Conservation (phyloP, 2,797 vertebrate genomes). For the Anableps anableps region DNA sequence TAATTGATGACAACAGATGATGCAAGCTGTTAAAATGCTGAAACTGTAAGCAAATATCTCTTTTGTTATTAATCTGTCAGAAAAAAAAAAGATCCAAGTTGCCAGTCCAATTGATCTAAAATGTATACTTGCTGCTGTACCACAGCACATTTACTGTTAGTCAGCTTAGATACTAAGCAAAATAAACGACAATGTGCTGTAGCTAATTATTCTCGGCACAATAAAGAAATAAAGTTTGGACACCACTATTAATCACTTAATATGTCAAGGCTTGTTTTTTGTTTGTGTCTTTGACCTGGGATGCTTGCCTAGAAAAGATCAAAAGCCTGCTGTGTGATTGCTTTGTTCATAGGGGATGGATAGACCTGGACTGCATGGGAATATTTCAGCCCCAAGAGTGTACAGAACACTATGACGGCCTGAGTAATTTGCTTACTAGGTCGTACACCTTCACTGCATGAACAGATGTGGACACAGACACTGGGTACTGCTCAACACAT, state of each 20-base stretch:
- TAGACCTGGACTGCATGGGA: neutral
- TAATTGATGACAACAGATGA: neutral
- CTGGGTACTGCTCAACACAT: neutral
- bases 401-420: neutral
- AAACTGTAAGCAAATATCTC: neutral
- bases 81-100: neutral
- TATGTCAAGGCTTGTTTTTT: neutral
- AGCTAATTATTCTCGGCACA: neutral
- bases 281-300: slow-evolving; percentile 4
- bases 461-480: slow-evolving; percentile 1
- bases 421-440: neutral
- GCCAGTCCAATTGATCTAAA: neutral
- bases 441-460: neutral
- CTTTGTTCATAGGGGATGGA: slow-evolving; percentile 2
- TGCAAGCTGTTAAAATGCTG: neutral
- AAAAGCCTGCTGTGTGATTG: slow-evolving; percentile 38
- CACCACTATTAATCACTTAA: neutral
- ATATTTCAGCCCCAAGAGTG: neutral
- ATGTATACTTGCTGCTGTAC: neutral
- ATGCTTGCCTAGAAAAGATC: slow-evolving; percentile 14
- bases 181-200: neutral
- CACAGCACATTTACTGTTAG: neutral
- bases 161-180: neutral
- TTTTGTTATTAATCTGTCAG: neutral
- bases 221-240: neutral